Conservation (phyloP, 2,888 invertebrate species). For the Junonia oenone region DNA sequence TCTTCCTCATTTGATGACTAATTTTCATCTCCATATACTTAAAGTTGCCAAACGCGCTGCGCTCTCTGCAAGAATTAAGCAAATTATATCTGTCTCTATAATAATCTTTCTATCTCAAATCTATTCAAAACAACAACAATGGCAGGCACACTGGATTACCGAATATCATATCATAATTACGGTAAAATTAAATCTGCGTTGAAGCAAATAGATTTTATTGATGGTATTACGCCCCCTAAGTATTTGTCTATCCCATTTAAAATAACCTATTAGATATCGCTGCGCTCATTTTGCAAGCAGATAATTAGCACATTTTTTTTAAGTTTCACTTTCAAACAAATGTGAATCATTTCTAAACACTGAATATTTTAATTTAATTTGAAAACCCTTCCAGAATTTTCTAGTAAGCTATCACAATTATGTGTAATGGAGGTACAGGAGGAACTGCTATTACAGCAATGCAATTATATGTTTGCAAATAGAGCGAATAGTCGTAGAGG, state of each 20-base stretch:
- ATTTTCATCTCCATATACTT: background rate
- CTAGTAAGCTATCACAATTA: too few relatives aligned
- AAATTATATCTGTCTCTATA: background rate
- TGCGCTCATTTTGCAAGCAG: slow-evolving; percentile 5
- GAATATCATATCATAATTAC: slow-evolving; percentile 26
- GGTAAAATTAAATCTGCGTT: slow-evolving; percentile 31
- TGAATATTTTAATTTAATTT: too few relatives aligned
- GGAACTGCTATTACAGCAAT: background rate
- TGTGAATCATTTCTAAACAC: too few relatives aligned
- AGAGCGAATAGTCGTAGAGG: background rate
- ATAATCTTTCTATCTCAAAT: background rate
- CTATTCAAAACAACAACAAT: slow-evolving; percentile 24
- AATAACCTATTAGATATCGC: background rate
- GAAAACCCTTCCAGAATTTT: too few relatives aligned
- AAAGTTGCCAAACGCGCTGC: background rate
- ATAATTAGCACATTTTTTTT: too few relatives aligned
- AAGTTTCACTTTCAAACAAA: too few relatives aligned
- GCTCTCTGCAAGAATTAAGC: background rate
- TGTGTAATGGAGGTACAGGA: too few relatives aligned
- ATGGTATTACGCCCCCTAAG: slow-evolving; percentile 12
- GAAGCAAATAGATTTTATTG: slow-evolving; percentile 15
- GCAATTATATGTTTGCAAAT: slow-evolving; percentile 15
- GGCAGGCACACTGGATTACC: slow-evolving; percentile 35
- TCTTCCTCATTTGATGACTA: background rate
- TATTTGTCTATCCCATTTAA: slow-evolving; percentile 2